Conservation (phyloP, 2,888 invertebrate species). For the Trissonchulus latispiculum region DNA sequence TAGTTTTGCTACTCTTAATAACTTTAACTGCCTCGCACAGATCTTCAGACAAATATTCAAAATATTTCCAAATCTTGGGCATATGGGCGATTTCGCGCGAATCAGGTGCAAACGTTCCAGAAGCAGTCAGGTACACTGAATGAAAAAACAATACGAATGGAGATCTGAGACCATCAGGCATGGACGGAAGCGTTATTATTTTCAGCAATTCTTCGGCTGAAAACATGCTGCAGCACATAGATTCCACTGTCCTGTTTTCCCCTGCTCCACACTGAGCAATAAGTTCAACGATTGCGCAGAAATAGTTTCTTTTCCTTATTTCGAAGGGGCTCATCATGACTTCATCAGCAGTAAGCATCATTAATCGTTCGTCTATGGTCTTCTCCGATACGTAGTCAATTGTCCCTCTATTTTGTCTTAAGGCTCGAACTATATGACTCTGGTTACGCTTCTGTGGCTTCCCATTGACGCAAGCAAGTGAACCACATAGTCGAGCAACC, state of each 20-base stretch:
- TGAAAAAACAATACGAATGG: constrained; percentile 44
- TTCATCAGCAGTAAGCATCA: constrained; percentile 5
- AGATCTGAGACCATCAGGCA: constrained; percentile 41
- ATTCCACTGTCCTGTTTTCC: constrained; percentile 46
- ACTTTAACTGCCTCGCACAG: too few relatives aligned
- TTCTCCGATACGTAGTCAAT: constrained; percentile 42
- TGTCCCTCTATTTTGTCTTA: constrained; percentile 44
- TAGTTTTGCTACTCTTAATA: too few relatives aligned
- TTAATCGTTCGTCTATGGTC: not conserved
- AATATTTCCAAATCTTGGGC: constrained; percentile 15
- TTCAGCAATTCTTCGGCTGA: constrained; percentile 41
- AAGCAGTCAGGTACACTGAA: constrained; percentile 43
- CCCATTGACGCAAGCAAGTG: constrained; percentile 5
- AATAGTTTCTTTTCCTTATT: constrained; percentile 1
- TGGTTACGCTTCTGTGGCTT: constrained; percentile 46
- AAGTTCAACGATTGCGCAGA: constrained; percentile 38
- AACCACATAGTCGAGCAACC: constrained; percentile 1
- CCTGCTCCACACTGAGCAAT: constrained; percentile 46
- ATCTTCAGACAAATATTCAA: not conserved
- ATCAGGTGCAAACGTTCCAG: constrained; percentile 37
- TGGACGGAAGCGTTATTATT: constrained; percentile 37
- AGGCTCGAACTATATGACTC: constrained; percentile 45
- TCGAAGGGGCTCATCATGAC: not conserved
- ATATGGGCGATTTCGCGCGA: constrained; percentile 30
- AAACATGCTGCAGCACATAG: constrained; percentile 46